These are phyloP conservation scores for Hypena proboscidalis DNA, from an alignment of 2,888 invertebrate species.

Conservation along the genomic window DNA sequence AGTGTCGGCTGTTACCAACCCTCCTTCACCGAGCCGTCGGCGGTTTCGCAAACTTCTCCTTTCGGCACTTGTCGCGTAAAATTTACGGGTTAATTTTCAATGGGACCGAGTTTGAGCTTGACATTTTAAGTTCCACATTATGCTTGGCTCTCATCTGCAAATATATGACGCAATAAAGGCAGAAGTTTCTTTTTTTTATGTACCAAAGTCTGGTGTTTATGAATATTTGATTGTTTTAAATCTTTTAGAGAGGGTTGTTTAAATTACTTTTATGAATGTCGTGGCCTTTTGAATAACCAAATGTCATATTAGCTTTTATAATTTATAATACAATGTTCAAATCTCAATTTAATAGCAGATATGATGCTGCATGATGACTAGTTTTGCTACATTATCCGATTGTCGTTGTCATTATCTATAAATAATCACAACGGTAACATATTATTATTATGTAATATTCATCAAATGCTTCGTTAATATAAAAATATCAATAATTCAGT, in stretches of 20 bases:
- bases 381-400: too few relatives aligned
- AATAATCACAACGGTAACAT: too few relatives aligned
- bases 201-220: constrained; percentile 23
- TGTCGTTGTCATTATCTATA: too few relatives aligned
- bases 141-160: constrained; percentile 56
- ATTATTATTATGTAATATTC: too few relatives aligned
- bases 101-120: constrained; percentile 71
- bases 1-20: constrained; percentile 41
- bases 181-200: constrained; percentile 32
- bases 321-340: too few relatives aligned
- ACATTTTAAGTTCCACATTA: constrained; percentile 73
- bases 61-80: constrained; percentile 81
- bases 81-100: constrained; percentile 85
- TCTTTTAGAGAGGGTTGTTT: too few relatives aligned
- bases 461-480: too few relatives aligned
- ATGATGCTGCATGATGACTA: too few relatives aligned
- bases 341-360: too few relatives aligned
- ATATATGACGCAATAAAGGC: constrained; percentile 33
- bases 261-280: background rate
- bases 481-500: too few relatives aligned
- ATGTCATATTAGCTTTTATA: too few relatives aligned
- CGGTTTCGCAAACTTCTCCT: constrained; percentile 79
- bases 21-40: constrained; percentile 63
- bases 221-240: constrained; percentile 26
- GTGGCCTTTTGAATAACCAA: background rate